Conservation (phyloP, 2,888 invertebrate species). For the Synanthedon myopaeformis region DNA sequence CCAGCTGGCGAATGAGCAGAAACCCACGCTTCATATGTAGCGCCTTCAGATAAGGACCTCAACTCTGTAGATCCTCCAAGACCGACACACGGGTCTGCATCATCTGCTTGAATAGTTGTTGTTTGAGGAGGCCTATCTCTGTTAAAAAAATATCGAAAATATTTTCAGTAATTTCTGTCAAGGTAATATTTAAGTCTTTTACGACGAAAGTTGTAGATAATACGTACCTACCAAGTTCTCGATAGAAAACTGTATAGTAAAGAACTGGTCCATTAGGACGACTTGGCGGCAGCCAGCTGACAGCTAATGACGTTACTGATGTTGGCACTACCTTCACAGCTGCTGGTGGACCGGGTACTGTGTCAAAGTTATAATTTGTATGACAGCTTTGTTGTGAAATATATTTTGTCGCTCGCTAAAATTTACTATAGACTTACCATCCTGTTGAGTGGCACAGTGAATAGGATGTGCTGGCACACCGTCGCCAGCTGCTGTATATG, state of each 20-base stretch:
- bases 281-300: slow-evolving; percentile 86
- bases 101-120: slow-evolving; percentile 53
- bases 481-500: slow-evolving; percentile 87
- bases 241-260: slow-evolving; percentile 84
- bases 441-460: slow-evolving; percentile 87
- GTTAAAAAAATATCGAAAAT: slow-evolving; percentile 1
- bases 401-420: background rate
- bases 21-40: slow-evolving; percentile 89
- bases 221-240: slow-evolving; percentile 74
- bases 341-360: slow-evolving; percentile 87
- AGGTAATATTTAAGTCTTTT: background rate
- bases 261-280: slow-evolving; percentile 85
- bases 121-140: slow-evolving; percentile 62
- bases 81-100: slow-evolving; percentile 44
- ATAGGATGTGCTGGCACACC: slow-evolving; percentile 83
- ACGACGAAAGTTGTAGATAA: background rate
- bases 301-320: slow-evolving; percentile 83
- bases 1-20: slow-evolving; percentile 85
- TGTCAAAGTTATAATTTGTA: slow-evolving; percentile 2
- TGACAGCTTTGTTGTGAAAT: no score
- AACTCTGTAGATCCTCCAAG: slow-evolving; percentile 72
- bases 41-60: slow-evolving; percentile 77
- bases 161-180: background rate
- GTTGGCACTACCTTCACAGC: slow-evolving; percentile 86
- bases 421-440: slow-evolving; percentile 67